Evolutionary conservation across 2,888 invertebrate species (phyloP).

Genomic region (Chalcosyrphus nemorum): DNA sequence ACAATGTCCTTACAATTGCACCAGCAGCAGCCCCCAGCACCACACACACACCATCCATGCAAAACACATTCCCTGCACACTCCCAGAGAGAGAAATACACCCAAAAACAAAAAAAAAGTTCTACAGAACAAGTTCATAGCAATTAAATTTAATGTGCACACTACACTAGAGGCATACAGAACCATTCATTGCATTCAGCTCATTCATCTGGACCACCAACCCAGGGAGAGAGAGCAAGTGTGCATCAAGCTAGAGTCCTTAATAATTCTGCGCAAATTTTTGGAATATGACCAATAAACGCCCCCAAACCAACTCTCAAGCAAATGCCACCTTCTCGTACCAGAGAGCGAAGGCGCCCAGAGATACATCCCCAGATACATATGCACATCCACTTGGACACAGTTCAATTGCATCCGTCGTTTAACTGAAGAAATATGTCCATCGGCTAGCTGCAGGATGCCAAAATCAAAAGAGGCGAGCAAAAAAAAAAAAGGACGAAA

Average conservation of each 20-base stretch:
- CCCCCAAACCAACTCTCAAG: constrained; percentile 50
- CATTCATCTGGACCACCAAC: constrained; percentile 63
- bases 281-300: constrained; percentile 73
- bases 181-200: constrained; percentile 67
- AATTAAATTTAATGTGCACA: constrained; percentile 72
- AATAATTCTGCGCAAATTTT: constrained; percentile 67
- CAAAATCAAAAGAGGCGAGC: constrained; percentile 48
- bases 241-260: neutral
- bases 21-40: neutral
- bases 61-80: constrained; percentile 28
- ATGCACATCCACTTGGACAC: constrained; percentile 63
- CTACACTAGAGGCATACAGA: constrained; percentile 60
- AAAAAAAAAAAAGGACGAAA: constrained; percentile 1
- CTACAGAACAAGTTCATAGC: constrained; percentile 68
- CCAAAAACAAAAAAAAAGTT: constrained; percentile 34
- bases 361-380: constrained; percentile 37
- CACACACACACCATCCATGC: constrained; percentile 28
- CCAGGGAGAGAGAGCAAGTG: constrained; percentile 7
- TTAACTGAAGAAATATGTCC: constrained; percentile 69
- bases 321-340: too few species aligned
- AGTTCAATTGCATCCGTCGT: constrained; percentile 70
- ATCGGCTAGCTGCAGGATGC: constrained; percentile 62
- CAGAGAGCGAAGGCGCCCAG: neutral
- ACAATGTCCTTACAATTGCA: constrained; percentile 52
- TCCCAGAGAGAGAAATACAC: neutral